Base-by-base conservation (phyloP, 2,888 invertebrate genomes). In the Drosophila flavopinicola region DNA sequence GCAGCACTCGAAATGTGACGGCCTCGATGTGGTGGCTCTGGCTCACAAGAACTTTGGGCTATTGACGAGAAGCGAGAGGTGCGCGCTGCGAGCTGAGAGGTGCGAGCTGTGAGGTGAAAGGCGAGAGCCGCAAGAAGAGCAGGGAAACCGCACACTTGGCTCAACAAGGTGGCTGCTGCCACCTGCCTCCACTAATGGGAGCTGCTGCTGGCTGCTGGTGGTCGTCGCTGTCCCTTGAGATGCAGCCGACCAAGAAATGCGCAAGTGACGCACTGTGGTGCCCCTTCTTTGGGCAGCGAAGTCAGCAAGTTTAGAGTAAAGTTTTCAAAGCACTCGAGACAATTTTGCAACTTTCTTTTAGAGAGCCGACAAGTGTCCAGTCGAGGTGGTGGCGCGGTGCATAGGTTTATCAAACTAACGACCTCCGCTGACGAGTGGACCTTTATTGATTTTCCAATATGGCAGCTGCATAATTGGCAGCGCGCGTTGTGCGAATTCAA, bases 291-390 rank as follows among this genome's bases (percentile, higher is more conserved):
- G 17, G 39, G 35, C 45, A 35, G 37, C 35, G 59, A 17, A 32
- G 44, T 71, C 54, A 65, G 73, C 63, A 72, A 78, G 49, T 71
- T 49, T 35, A 10, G 25, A 42, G 24, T 37, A 68, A 74, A 83
- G 75, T 83, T 83, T 78, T 75, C 66, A 69, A 80, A 67, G 73
- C 86, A 88, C 88, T 88, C 78, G 88, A 88, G 88, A 88, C 87
- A 87, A 83, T 87, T 88, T 88, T 70, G 76, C 59, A 87, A 88
- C 76, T 88, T 87, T 85, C 66, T 76, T 75, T 66, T 60, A 42
- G 58, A 67, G 42, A 35, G 63, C 52, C 67, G 53, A 35, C 49
- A 54, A 63, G 67, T 54, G 72, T 56, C 56, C 59, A 57, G 51
- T 29, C 37, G 45, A 41, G 24, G 45, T 29, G 17, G 44, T 15